Evolutionary conservation across 2,888 invertebrate genomes (phyloP).

Genomic region (Drosophila incognita): DNA sequence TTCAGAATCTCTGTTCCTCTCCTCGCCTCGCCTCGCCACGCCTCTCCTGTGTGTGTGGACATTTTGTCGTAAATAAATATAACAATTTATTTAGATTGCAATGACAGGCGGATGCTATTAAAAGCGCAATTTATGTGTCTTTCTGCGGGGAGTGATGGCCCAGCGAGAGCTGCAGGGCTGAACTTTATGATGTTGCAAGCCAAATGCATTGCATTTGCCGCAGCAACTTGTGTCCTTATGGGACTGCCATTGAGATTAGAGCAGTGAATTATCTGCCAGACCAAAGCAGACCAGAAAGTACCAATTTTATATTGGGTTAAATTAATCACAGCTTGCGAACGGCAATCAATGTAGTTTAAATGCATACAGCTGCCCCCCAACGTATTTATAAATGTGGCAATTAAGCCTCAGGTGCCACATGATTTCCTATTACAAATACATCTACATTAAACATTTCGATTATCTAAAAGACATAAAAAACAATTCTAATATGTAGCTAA

Average conservation of each 20-base stretch:
- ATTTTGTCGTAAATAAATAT: conserved; percentile 82
- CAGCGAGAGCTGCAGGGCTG: conserved; percentile 33
- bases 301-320: conserved; percentile 8
- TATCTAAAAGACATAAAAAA: not conserved
- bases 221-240: conserved; percentile 23
- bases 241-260: conserved; percentile 24
- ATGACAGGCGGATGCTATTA: conserved; percentile 82
- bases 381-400: not conserved
- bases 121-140: conserved; percentile 76
- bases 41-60: conserved; percentile 50
- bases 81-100: conserved; percentile 83
- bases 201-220: conserved; percentile 40
- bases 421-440: no score
- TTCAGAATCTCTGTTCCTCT: conserved; percentile 3
- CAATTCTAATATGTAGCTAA: not conserved
- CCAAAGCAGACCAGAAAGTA: not conserved
- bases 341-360: conserved; percentile 12
- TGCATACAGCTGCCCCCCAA: not conserved
- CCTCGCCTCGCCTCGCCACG: not conserved
- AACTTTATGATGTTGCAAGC: conserved; percentile 62
- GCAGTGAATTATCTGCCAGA: conserved; percentile 14
- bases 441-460: not conserved
- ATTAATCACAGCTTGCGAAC: conserved; percentile 3
- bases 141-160: conserved; percentile 42
- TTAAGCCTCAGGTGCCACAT: not conserved